Evolutionary conservation across 2,888 invertebrate species (phyloP), one percentile per base, ranked within the genome.

Genomic region (Nematopogon swammerdamellus): DNA sequence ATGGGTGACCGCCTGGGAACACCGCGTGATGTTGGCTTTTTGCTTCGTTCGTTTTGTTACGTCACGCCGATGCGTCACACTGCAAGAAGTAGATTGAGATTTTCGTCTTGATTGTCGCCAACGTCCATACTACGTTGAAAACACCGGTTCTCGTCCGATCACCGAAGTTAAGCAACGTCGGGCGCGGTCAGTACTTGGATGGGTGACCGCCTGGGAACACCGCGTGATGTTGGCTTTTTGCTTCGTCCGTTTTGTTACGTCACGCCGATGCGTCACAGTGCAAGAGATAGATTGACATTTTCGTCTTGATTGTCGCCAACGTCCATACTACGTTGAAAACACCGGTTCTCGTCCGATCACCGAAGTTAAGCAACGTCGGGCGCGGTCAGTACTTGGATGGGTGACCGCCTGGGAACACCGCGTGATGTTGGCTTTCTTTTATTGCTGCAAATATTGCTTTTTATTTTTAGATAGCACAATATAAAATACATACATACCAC

Each of bases 151-250:
- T 50, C 49, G 51, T 54, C 51, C 52, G 51, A 53, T 54, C 50
- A 50, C 52, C 51, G 52, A 51, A 52, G 52, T 51, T 50, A 63
- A 63, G 62, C 61, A 62, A 60, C 61, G 59, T 61, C 59, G 58
- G 60, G 59, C 60, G 58, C 54, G 57, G 58, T 59, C 57, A 60
- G 57, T 57, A 57, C 56, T 57, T 57, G 56, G 57, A 57, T 57
- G 57, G 57, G 57, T 57, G 56, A 58, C 56, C 56, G 56, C 56
- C 55, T 56, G 56, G 56, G 56, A 56, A 56, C 56, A 56, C 56
- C 53, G 51, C 55, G 56, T 55, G 56, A 45, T 51, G 56, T 56
- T 56, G 56, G 56, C 54, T 47, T 54, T 54, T 54, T 54, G 51
- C 46, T 8, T n/a, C n/a, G n/a, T n/a, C n/a, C n/a, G n/a, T n/a